phyloP scores from a whole-genome alignment of 2,888 invertebrate genomes.

The Ophioninae sp. region DNA sequence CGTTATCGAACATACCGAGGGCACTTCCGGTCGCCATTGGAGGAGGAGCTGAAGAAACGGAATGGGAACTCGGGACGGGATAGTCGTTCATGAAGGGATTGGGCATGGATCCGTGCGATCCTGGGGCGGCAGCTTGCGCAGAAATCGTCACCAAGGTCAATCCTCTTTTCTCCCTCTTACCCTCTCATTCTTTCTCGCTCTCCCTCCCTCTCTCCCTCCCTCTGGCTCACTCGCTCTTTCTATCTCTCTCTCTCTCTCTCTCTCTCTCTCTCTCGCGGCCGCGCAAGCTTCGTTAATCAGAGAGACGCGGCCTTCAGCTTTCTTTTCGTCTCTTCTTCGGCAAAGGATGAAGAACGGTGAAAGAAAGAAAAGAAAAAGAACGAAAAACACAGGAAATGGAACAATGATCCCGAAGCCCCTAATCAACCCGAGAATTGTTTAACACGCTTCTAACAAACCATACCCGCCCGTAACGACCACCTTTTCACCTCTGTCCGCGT shows the following conservation, averaged over 20 bases:
- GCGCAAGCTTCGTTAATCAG: neutral
- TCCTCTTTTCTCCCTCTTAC: constrained; percentile 22
- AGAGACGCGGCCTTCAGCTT: neutral
- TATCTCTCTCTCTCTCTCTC: neutral
- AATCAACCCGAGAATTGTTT: neutral
- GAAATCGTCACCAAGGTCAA: constrained; percentile 76
- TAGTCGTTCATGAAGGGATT: constrained; percentile 86
- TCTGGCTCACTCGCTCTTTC: neutral
- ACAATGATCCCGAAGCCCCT: neutral
- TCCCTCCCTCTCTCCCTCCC: neutral
- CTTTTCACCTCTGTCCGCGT: neutral
- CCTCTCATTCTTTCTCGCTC: neutral
- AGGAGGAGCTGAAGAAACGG: constrained; percentile 60
- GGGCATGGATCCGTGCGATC: constrained; percentile 81
- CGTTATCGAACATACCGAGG: constrained; percentile 72
- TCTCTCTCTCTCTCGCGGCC: neutral
- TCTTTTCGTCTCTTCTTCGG: neutral
- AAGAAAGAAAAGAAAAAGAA: neutral
- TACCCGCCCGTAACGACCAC: neutral
- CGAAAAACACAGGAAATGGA: neutral
- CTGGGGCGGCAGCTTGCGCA: constrained; percentile 83
- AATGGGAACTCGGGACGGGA: constrained; percentile 76
- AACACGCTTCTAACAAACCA: no score
- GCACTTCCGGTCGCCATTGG: constrained; percentile 62
- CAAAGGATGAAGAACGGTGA: neutral